phyloP scores from a whole-genome alignment of 2,113 vertebrate genomes.

The Urocitellus parryii region DNA sequence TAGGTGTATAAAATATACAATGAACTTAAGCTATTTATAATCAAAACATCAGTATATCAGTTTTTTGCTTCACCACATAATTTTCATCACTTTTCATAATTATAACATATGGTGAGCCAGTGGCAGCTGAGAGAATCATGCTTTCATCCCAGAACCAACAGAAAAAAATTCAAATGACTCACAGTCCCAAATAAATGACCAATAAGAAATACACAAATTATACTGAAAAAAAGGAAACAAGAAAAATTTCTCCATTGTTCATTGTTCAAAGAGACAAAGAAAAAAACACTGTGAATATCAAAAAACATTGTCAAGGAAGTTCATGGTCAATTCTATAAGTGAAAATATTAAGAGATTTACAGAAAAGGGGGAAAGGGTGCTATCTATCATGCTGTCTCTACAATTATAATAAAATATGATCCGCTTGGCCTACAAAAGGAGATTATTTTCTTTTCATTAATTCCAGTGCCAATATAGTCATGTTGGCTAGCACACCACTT shows the following conservation, averaged over 20 bases:
- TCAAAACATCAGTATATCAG: background rate
- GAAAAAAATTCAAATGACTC: conserved; percentile 19
- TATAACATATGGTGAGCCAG: background rate
- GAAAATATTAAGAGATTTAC: background rate
- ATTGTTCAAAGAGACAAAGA: background rate
- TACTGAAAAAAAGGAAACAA: background rate
- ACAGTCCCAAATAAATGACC: background rate
- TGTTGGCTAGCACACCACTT: background rate
- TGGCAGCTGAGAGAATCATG: background rate
- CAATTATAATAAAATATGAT: background rate
- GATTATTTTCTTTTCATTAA: conserved; percentile 25
- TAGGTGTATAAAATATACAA: background rate
- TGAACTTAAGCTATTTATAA: conserved; percentile 27
- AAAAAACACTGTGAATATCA: conserved; percentile 9
- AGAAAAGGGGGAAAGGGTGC: too few relatives aligned
- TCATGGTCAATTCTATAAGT: background rate
- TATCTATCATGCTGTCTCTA: background rate
- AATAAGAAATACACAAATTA: conserved; percentile 3
- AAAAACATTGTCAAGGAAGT: conserved; percentile 11
- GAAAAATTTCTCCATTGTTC: background rate
- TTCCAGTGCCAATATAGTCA: background rate
- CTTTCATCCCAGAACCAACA: background rate
- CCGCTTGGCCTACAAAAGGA: background rate
- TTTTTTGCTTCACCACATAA: background rate
- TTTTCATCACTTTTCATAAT: conserved; percentile 47